Percentiles rank a stretch among this genome's conserved stretches.
Conservation (phyloP, 2,797 vertebrate genomes). For the Odontamblyopus rebecca region DNA sequence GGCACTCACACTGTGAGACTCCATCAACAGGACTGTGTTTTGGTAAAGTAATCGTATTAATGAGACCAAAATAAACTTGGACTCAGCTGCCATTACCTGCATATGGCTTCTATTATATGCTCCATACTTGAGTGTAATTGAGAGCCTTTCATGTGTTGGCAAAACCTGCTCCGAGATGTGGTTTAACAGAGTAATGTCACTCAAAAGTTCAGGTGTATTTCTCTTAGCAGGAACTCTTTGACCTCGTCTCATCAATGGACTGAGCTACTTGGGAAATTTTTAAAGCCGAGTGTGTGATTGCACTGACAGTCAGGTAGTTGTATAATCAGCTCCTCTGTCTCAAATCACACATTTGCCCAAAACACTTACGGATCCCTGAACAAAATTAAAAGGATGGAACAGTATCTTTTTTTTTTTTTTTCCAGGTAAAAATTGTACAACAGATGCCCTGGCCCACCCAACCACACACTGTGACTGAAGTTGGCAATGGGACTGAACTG, state of each 20-base stretch:
- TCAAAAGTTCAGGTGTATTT: constrained; percentile 4
- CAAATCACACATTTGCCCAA: neutral
- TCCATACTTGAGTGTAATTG: constrained; percentile 33
- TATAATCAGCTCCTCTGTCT: neutral
- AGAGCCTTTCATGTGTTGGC: constrained; percentile 34
- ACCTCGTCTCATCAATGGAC: neutral
- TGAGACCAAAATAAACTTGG: constrained; percentile 43
- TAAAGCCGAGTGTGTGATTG: neutral
- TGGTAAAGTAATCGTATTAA: constrained; percentile 39
- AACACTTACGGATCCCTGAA: neutral
- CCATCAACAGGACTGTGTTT: constrained; percentile 21
- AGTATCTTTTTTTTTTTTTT: neutral
- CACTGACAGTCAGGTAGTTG: neutral
- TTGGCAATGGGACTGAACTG: neutral
- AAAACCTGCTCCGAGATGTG: constrained; percentile 5
- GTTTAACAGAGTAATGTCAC: constrained; percentile 20
- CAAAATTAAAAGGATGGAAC: neutral
- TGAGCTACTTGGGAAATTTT: neutral
- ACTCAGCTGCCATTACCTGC: constrained; percentile 30
- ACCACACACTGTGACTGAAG: neutral
- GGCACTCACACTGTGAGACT: constrained; percentile 25
- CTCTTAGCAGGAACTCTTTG: neutral
- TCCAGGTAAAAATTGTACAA: neutral
- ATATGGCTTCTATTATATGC: constrained; percentile 38
- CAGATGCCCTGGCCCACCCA: too few relatives aligned